Evolutionary conservation across 92 coral and sea anemone species (phyloP).

Genomic region (Palythoa grandiflora): DNA sequence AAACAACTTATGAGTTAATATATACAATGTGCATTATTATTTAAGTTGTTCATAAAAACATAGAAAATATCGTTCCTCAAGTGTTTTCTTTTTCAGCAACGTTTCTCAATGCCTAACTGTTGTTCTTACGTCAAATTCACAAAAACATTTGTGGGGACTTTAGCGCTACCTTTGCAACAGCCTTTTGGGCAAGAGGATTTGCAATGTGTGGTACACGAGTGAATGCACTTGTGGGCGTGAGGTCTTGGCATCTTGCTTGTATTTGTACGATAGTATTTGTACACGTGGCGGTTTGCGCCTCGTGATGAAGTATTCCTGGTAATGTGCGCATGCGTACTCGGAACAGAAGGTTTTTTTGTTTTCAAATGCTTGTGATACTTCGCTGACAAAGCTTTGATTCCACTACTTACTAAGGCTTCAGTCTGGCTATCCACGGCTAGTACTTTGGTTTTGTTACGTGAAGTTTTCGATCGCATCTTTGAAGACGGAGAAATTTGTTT

Average conservation of each 20-base stretch:
- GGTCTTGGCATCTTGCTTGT: not conserved
- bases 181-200: slow-evolving; percentile 17
- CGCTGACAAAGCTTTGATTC: not conserved
- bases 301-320: not conserved
- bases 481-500: slow-evolving; percentile 11
- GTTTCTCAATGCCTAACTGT: not conserved
- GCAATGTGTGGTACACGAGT: not conserved
- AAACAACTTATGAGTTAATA: too few relatives aligned
- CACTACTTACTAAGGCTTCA: not conserved
- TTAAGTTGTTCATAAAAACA: too few relatives aligned
- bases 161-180: not conserved
- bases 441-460: not conserved
- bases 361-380: not conserved
- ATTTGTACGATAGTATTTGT: not conserved
- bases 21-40: too few relatives aligned
- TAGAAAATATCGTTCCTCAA: too few relatives aligned
- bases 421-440: not conserved
- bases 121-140: slow-evolving; percentile 17
- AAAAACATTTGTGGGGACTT: not conserved
- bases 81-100: not conserved
- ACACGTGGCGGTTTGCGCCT: not conserved
- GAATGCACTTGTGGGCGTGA: not conserved
- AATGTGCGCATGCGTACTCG: not conserved
- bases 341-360: not conserved
- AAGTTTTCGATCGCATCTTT: not conserved